Percentiles rank a stretch among this genome's conserved stretches.
Evolutionary conservation across 2,797 vertebrate genomes (phyloP).

Genomic region (Onychomys leucogaster): DNA sequence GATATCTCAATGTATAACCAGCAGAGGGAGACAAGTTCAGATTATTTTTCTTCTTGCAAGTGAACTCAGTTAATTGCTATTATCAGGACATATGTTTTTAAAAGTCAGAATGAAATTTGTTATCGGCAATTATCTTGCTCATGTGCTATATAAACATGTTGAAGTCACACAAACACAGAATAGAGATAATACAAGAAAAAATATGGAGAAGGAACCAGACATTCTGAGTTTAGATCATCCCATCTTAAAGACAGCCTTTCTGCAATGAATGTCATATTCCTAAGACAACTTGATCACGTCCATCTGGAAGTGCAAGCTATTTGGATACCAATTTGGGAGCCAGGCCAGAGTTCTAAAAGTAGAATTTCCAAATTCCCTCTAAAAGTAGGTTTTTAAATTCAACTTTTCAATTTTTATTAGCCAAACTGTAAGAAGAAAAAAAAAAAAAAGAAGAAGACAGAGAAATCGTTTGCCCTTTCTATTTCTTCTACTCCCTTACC

Average conservation of each 20-base stretch:
- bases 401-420: constrained; percentile 59
- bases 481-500: not conserved
- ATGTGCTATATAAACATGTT: not conserved
- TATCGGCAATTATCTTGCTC: constrained; percentile 29
- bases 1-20: constrained; percentile 83
- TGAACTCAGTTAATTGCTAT: constrained; percentile 68
- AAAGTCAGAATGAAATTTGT: constrained; percentile 56
- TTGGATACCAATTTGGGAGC: constrained; percentile 63
- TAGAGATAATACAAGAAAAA: not conserved
- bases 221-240: constrained; percentile 31
- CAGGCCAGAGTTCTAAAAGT: constrained; percentile 73
- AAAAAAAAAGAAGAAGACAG: not conserved
- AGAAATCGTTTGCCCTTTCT: not conserved
- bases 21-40: constrained; percentile 88
- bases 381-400: constrained; percentile 18
- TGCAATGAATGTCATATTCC: constrained; percentile 55
- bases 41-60: constrained; percentile 82
- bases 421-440: not conserved
- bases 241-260: not conserved
- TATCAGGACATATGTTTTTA: constrained; percentile 19
- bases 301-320: constrained; percentile 68
- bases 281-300: constrained; percentile 55
- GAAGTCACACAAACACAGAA: not conserved
- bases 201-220: not conserved
- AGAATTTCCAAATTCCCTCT: constrained; percentile 64